Conservation (phyloP, 2,797 vertebrate species). For the Xenentodon cancila region DNA sequence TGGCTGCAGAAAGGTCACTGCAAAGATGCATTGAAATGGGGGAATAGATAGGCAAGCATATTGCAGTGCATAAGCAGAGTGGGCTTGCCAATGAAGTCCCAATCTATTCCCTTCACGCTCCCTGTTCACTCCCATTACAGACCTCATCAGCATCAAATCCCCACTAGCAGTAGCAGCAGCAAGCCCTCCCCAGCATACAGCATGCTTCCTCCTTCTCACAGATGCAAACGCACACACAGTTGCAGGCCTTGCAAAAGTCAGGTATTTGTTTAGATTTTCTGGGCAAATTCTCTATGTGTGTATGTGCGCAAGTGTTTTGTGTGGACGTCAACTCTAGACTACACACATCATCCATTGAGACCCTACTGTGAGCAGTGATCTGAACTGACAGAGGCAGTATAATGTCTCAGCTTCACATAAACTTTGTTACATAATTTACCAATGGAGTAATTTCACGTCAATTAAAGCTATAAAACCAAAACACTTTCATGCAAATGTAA, state of each 20-base stretch:
- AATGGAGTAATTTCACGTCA: too few species aligned
- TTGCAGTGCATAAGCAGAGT: conserved; percentile 62
- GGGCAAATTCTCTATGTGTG: neutral
- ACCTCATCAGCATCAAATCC: conserved; percentile 80
- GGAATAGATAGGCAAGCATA: conserved; percentile 67
- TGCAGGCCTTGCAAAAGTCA: conserved; percentile 45
- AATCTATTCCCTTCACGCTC: conserved; percentile 78
- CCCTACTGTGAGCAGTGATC: too few species aligned
- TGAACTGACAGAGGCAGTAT: too few species aligned
- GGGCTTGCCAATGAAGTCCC: conserved; percentile 71
- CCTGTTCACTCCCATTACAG: conserved; percentile 77
- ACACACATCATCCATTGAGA: too few species aligned
- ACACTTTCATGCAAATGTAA: too few species aligned
- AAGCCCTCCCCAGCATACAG: conserved; percentile 66
- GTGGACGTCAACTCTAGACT: conserved; percentile 8
- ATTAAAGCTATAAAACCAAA: too few species aligned
- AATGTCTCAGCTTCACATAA: too few species aligned
- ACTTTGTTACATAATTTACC: too few species aligned
- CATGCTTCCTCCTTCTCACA: conserved; percentile 31
- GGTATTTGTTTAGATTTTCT: conserved; percentile 62
- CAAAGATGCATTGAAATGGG: conserved; percentile 68
- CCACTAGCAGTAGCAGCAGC: conserved; percentile 59
- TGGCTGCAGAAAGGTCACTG: conserved; percentile 79
- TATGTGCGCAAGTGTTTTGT: neutral
- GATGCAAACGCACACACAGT: conserved; percentile 32